These are phyloP conservation scores for Crax fasciolata DNA, from an alignment of 2,797 vertebrate species.

Conservation along the genomic window DNA sequence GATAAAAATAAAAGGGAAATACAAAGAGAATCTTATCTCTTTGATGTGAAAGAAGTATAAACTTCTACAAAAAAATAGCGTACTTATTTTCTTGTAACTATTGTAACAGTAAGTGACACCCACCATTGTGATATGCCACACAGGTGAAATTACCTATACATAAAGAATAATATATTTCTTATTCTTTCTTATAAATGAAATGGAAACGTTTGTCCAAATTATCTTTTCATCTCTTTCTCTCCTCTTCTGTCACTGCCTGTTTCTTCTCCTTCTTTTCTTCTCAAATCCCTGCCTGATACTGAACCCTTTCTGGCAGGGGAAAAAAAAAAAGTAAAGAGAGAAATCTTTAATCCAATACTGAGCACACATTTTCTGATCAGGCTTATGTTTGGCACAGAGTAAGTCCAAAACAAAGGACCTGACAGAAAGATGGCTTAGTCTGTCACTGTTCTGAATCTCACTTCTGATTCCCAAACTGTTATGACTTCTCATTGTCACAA, in stretches of 20 bases:
- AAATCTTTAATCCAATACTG: slow-evolving; percentile 25
- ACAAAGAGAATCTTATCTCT: slow-evolving; percentile 35
- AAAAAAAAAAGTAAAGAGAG: background rate
- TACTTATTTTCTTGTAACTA: background rate
- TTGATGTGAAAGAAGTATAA: slow-evolving; percentile 18
- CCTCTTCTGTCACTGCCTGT: background rate
- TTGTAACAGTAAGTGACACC: background rate
- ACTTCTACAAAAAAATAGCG: background rate
- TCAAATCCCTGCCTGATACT: background rate
- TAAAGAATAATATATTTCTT: background rate
- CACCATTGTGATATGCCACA: background rate
- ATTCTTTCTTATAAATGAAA: background rate
- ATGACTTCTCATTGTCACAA: background rate
- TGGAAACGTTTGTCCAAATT: background rate
- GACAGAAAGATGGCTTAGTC: background rate
- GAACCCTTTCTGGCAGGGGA: background rate
- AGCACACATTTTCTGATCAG: slow-evolving; percentile 22
- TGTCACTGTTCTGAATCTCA: background rate
- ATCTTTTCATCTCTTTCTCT: slow-evolving; percentile 12
- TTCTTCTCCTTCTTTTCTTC: background rate
- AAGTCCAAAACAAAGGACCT: slow-evolving; percentile 31
- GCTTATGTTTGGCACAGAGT: background rate
- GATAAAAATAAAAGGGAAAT: slow-evolving; percentile 50
- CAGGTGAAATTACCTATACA: background rate
- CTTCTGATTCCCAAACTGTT: background rate